Percentiles rank a stretch among this genome's conserved stretches.
phyloP scores from a whole-genome alignment of 2,888 invertebrate genomes.

The Mythimna ferrago region DNA sequence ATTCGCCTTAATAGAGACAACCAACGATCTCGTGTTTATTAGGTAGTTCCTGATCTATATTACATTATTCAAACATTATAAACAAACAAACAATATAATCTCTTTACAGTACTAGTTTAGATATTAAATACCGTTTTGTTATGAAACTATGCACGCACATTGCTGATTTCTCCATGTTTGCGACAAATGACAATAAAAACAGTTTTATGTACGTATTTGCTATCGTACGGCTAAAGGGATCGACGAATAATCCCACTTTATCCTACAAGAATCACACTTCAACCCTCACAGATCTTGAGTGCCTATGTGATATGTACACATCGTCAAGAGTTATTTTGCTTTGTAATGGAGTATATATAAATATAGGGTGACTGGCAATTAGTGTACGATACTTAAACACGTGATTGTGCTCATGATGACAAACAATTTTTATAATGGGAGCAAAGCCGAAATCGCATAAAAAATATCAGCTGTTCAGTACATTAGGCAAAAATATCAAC shows the following conservation, averaged over 20 bases:
- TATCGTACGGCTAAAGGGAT: constrained; percentile 29
- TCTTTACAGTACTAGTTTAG: too few relatives aligned
- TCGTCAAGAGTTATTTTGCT: constrained; percentile 25
- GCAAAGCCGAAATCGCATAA: too few relatives aligned
- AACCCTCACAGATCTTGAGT: constrained; percentile 31
- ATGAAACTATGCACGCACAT: not conserved
- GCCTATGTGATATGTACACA: constrained; percentile 9
- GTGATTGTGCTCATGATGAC: too few relatives aligned
- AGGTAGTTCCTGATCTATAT: too few relatives aligned
- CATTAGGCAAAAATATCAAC: too few relatives aligned
- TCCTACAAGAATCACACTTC: constrained; percentile 40
- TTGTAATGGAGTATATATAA: constrained; percentile 1
- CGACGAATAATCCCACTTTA: constrained; percentile 30
- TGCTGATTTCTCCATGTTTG: constrained; percentile 15
- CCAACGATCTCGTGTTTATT: too few relatives aligned
- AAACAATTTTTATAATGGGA: too few relatives aligned
- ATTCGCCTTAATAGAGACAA: too few relatives aligned
- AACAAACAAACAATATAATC: not conserved
- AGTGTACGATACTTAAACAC: too few relatives aligned
- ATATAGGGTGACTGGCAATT: not conserved
- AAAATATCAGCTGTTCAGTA: too few relatives aligned
- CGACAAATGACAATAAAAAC: constrained; percentile 21
- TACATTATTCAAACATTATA: not conserved
- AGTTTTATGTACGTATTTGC: constrained; percentile 23
- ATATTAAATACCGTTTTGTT: not conserved